A percentile compares a stretch with the other conserved stretches of the same genome.
Evolutionary conservation across 2,888 invertebrate genomes (phyloP).

Genomic region (Drosophila lacicola): DNA sequence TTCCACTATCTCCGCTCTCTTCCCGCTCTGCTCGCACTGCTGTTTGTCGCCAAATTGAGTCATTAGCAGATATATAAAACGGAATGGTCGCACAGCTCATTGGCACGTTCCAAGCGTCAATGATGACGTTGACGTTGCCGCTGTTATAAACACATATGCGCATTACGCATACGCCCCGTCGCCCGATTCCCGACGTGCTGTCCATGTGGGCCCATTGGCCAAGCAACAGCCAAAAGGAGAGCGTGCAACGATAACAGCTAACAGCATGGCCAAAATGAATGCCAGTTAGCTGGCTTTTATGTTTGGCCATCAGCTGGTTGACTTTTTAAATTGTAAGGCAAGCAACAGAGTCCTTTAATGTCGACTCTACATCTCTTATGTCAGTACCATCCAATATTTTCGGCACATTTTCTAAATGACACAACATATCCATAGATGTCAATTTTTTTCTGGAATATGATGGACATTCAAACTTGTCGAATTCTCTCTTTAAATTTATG

Average conservation of each 20-base stretch:
- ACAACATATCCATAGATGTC: too few species aligned
- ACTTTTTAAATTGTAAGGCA: slow-evolving; percentile 26
- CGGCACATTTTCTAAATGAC: too few species aligned
- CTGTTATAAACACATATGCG: slow-evolving; percentile 50
- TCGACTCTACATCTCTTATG: too few species aligned
- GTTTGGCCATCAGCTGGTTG: slow-evolving; percentile 21
- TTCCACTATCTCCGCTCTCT: background rate
- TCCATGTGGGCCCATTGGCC: slow-evolving; percentile 3
- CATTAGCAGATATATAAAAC: slow-evolving; percentile 76
- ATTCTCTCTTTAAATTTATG: too few species aligned
- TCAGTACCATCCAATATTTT: background rate
- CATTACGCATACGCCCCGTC: slow-evolving; percentile 59
- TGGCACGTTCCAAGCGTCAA: slow-evolving; percentile 67
- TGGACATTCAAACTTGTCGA: too few species aligned
- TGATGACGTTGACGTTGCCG: slow-evolving; percentile 35
- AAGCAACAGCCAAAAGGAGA: background rate
- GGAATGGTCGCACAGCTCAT: slow-evolving; percentile 74
- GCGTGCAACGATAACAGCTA: slow-evolving; percentile 21
- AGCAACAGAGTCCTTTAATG: slow-evolving; percentile 6
- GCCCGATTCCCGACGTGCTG: background rate
- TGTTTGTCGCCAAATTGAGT: slow-evolving; percentile 70
- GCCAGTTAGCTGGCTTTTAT: slow-evolving; percentile 33
- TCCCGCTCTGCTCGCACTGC: background rate
- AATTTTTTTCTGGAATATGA: too few species aligned
- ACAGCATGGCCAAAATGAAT: slow-evolving; percentile 10